These are phyloP conservation scores for Galeruca laticollis DNA, from an alignment of 2,888 invertebrate species.

Conservation along the genomic window DNA sequence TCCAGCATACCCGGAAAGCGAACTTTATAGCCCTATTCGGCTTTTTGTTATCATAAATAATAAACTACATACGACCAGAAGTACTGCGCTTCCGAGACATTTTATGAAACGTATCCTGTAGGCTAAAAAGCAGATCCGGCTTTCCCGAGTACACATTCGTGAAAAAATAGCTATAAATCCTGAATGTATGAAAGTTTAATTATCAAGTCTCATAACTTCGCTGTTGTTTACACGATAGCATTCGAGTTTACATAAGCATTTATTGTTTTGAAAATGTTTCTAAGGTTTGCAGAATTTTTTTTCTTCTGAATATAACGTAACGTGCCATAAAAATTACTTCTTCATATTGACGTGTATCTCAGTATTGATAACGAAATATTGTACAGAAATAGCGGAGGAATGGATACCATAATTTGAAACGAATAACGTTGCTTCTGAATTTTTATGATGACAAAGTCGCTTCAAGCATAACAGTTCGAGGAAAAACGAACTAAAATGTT, in stretches of 20 bases:
- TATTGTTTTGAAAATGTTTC: background rate
- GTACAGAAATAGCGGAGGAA: too few relatives aligned
- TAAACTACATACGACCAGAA: constrained; percentile 4
- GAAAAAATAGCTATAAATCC: background rate
- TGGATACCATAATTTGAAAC: too few relatives aligned
- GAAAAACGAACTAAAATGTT: too few relatives aligned
- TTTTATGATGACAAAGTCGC: too few relatives aligned
- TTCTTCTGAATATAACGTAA: too few relatives aligned
- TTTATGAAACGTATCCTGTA: constrained; percentile 12
- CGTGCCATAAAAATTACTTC: too few relatives aligned
- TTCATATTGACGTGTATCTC: too few relatives aligned
- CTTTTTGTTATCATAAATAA: constrained; percentile 14
- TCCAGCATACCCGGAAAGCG: background rate
- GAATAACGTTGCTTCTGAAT: too few relatives aligned
- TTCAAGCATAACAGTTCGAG: too few relatives aligned
- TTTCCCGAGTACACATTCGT: background rate
- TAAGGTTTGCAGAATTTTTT: too few relatives aligned
- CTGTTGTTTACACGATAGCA: background rate
- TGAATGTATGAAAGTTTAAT: background rate
- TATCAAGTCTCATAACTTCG: background rate
- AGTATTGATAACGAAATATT: too few relatives aligned
- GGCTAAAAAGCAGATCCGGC: constrained; percentile 16
- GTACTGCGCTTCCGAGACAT: constrained; percentile 14
- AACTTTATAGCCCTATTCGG: constrained; percentile 1
- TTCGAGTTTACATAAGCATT: background rate